Conservation (phyloP, 2,797 vertebrate species). For the Pteropus rufus region DNA sequence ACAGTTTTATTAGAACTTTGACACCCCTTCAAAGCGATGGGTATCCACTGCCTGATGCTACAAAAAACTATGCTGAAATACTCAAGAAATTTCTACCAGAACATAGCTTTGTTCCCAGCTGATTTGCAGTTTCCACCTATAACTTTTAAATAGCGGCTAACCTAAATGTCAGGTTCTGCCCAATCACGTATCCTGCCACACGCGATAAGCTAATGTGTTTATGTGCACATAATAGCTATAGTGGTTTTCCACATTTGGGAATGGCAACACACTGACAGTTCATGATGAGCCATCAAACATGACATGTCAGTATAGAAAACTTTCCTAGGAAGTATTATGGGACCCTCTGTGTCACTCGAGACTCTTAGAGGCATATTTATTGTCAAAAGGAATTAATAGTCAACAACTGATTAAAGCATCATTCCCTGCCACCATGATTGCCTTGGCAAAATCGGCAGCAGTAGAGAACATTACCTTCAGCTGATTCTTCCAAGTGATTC, state of each 20-base stretch:
- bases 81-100: neutral
- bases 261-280: neutral
- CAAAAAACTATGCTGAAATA: neutral
- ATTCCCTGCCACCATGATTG: rapidly evolving
- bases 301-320: neutral
- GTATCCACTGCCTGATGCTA: neutral
- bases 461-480: neutral
- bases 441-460: neutral
- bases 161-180: neutral
- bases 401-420: neutral
- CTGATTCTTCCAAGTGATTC: neutral
- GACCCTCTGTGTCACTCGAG: neutral
- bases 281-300: neutral
- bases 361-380: neutral
- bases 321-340: neutral
- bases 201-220: rapidly evolving
- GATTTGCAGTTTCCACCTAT: neutral
- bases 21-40: neutral
- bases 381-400: neutral
- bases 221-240: too few species aligned
- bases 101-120: neutral
- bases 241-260: neutral
- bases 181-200: rapidly evolving
- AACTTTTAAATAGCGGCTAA: neutral
- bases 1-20: neutral